Conservation (phyloP, 1,140 invertebrate genomes). For the Anastrepha ludens region DNA sequence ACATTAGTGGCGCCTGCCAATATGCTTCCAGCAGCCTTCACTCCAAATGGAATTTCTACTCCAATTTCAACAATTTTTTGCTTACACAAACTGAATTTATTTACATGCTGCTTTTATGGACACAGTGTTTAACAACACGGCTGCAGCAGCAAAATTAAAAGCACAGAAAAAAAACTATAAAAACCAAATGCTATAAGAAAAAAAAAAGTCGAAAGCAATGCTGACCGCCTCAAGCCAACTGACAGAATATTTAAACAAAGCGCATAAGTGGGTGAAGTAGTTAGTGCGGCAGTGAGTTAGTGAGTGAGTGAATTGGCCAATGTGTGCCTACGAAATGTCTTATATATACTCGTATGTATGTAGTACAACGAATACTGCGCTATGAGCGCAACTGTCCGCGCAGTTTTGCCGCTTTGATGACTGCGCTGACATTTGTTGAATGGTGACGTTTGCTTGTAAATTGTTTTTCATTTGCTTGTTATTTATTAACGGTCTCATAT, state of each 20-base stretch:
- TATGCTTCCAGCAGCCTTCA: neutral
- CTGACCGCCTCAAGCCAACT: neutral
- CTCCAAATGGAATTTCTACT: neutral
- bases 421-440: constrained; percentile 43
- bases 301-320: constrained; percentile 13
- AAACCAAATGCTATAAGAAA: neutral
- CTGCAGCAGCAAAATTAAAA: neutral
- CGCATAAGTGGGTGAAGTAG: neutral
- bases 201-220: neutral
- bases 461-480: constrained; percentile 34
- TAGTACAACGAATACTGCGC: neutral
- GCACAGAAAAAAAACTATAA: neutral
- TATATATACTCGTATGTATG: neutral
- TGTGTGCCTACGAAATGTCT: neutral
- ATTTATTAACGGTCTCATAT: neutral
- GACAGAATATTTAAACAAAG: neutral
- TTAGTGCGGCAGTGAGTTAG: neutral
- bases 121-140: neutral
- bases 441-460: constrained; percentile 19
- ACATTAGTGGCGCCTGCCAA: neutral
- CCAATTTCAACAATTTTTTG: neutral
- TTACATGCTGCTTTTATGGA: constrained; percentile 5
- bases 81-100: constrained; percentile 9
- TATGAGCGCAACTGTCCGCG: constrained; percentile 38
- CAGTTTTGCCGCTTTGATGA: constrained; percentile 18